Conservation (phyloP, 2,888 invertebrate species). For the Drosophila cognata region DNA sequence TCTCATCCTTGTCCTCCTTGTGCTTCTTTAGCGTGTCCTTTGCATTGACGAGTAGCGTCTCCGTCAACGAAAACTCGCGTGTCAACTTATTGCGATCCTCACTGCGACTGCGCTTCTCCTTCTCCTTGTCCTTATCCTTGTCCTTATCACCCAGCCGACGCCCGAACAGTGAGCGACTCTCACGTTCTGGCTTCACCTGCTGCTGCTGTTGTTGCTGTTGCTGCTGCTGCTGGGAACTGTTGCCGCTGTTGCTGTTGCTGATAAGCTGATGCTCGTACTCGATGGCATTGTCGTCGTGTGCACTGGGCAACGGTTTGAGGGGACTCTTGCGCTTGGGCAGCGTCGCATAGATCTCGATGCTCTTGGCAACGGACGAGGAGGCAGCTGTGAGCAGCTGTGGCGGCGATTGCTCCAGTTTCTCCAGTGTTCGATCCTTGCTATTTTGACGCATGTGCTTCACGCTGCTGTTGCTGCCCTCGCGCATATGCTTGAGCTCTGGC, state of each 20-base stretch:
- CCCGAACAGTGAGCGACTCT: constrained; percentile 89
- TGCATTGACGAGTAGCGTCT: constrained; percentile 86
- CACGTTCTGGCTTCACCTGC: constrained; percentile 87
- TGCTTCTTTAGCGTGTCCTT: constrained; percentile 87
- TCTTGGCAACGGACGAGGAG: constrained; percentile 85
- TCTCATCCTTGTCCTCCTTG: constrained; percentile 88
- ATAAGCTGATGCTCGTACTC: constrained; percentile 87
- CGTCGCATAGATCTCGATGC: constrained; percentile 96
- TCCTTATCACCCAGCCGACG: constrained; percentile 85
- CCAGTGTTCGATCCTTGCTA: constrained; percentile 88
- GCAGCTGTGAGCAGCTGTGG: constrained; percentile 3
- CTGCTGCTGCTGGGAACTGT: constrained; percentile 74
- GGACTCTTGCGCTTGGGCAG: constrained; percentile 93
- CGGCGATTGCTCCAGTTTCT: constrained; percentile 26
- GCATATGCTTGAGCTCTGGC: constrained; percentile 88
- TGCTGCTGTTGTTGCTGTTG: constrained; percentile 1
- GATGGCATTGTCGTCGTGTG: constrained; percentile 87
- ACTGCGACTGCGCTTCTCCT: constrained; percentile 92
- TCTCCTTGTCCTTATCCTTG: constrained; percentile 88
- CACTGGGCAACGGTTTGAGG: constrained; percentile 86
- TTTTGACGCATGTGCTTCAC: constrained; percentile 91
- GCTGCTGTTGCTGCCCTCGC: constrained; percentile 91
- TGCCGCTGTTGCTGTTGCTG: background rate
- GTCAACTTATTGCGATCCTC: constrained; percentile 93
- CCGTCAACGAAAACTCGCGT: constrained; percentile 90